Percentiles rank a stretch among this genome's conserved stretches.
These are phyloP conservation scores for Brachyptera putata DNA, from an alignment of 2,888 invertebrate genomes.

Conservation along the genomic window DNA sequence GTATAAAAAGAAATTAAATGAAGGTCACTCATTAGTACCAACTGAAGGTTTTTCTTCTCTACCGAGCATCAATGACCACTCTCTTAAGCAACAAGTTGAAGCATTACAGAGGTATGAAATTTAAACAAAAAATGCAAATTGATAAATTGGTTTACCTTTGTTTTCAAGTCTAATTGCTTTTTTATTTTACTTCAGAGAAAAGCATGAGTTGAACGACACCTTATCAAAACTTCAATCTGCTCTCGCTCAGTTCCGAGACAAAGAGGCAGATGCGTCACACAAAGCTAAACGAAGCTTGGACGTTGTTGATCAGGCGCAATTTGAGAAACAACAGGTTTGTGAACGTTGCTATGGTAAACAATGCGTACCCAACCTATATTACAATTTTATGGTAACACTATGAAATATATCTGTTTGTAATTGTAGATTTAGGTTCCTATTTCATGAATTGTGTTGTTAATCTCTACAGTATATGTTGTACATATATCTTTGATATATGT, in stretches of 20 bases:
- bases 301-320: conserved; percentile 68
- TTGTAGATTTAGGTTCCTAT: no score
- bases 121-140: no score
- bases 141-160: no score
- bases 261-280: conserved; percentile 56
- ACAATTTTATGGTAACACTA: no score
- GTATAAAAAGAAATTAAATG: conserved; percentile 42
- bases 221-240: conserved; percentile 63
- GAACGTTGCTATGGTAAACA: no score
- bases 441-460: no score
- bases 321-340: conserved; percentile 61
- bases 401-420: no score
- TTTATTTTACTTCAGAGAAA: conserved; percentile 65
- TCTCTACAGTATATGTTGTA: neutral
- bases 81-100: conserved; percentile 57
- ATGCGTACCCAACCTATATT: no score
- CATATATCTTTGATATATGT: neutral
- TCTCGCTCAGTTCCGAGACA: conserved; percentile 59
- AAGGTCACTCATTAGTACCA: conserved; percentile 16
- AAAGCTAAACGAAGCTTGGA: conserved; percentile 66
- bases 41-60: conserved; percentile 7
- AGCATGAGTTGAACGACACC: conserved; percentile 62
- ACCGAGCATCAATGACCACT: neutral
- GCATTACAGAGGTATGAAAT: conserved; percentile 60
- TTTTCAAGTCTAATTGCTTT: no score